Evolutionary conservation across 2,888 invertebrate genomes (phyloP).

Genomic region (Drepana falcataria): DNA sequence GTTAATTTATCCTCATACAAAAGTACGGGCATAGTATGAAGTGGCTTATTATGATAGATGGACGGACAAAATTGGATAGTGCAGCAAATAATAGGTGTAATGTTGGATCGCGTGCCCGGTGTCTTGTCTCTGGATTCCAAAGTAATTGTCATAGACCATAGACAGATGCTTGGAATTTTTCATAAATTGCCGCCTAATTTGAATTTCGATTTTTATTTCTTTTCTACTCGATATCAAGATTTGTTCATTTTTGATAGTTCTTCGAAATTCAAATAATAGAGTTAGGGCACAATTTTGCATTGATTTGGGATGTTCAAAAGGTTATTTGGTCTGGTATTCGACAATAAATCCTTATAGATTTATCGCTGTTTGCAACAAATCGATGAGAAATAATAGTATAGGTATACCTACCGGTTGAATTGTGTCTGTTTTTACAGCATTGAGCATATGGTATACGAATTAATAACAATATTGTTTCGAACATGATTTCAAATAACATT

Average conservation of each 20-base stretch:
- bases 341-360: no score
- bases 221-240: background rate
- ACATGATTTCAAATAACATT: constrained; percentile 10
- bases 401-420: no score
- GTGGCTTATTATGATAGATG: constrained; percentile 3
- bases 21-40: background rate
- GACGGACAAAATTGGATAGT: constrained; percentile 6
- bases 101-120: constrained; percentile 13
- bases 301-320: background rate
- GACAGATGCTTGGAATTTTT: constrained; percentile 40
- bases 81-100: constrained; percentile 5
- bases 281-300: background rate
- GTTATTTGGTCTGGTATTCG: no score
- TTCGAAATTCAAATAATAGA: background rate
- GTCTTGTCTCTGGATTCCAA: constrained; percentile 28
- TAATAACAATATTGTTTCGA: background rate
- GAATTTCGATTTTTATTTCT: background rate
- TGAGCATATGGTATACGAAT: background rate
- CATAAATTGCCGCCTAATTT: constrained; percentile 32
- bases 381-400: no score
- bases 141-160: constrained; percentile 38
- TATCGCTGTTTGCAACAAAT: no score
- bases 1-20: background rate
- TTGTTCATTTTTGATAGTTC: background rate
- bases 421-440: background rate